Conservation (phyloP, 1,140 invertebrate genomes). For the Rhyacophila brunnea region DNA sequence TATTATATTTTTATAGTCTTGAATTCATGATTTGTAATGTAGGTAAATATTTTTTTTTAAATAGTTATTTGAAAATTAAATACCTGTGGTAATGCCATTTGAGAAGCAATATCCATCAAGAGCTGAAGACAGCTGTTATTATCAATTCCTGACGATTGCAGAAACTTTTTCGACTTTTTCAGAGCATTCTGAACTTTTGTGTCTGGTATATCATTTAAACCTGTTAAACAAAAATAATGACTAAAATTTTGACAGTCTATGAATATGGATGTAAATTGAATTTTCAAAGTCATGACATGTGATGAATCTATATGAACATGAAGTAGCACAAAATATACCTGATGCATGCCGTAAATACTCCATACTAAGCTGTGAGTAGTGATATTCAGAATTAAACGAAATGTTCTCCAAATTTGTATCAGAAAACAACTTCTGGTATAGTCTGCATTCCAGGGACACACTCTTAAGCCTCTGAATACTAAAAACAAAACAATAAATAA, state of each 20-base stretch:
- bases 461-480: constrained; percentile 22
- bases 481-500: constrained; percentile 10
- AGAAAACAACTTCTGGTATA: constrained; percentile 22
- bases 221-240: no score
- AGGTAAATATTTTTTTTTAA: no score
- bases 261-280: no score
- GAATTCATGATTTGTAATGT: background rate
- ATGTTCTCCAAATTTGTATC: constrained; percentile 25
- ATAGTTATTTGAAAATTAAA: constrained; percentile 56
- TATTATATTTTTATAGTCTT: background rate
- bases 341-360: constrained; percentile 28
- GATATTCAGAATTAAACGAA: constrained; percentile 16
- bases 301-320: no score
- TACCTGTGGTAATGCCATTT: constrained; percentile 65
- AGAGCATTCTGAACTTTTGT: constrained; percentile 29
- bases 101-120: constrained; percentile 76
- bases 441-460: constrained; percentile 19
- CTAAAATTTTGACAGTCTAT: no score
- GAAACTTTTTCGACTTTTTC: constrained; percentile 16
- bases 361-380: constrained; percentile 27
- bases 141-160: constrained; percentile 64
- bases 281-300: no score
- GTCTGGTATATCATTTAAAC: constrained; percentile 24
- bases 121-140: constrained; percentile 85
- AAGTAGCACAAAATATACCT: constrained; percentile 15